A percentile compares a stretch with the other conserved stretches of the same genome.
Evolutionary conservation across 2,797 vertebrate species (phyloP).

Genomic region (Mormyrops attenuatus): DNA sequence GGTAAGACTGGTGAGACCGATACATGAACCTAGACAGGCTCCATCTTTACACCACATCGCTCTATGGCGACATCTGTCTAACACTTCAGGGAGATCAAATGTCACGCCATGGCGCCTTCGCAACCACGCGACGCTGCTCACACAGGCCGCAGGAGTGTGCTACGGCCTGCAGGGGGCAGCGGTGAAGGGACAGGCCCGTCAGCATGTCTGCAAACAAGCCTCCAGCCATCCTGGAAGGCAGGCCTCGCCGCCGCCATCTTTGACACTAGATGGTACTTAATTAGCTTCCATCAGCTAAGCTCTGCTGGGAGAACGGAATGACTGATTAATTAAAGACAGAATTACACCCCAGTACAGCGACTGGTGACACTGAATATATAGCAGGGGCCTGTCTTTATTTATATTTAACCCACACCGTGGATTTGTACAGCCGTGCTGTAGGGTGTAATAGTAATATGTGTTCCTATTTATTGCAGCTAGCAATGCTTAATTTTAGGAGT

Average conservation of each 20-base stretch:
- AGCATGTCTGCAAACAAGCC: conserved; percentile 40
- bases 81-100: neutral
- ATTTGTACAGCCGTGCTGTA: neutral
- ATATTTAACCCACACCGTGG: neutral
- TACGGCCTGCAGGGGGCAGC: neutral
- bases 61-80: neutral
- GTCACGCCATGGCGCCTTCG: neutral
- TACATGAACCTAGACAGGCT: neutral
- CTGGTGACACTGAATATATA: conserved; percentile 56
- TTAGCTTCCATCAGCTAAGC: conserved; percentile 61
- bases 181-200: neutral
- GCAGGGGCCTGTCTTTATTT: conserved; percentile 22
- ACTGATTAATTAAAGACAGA: conserved; percentile 66
- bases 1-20: neutral
- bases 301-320: conserved; percentile 52
- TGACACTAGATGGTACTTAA: conserved; percentile 64
- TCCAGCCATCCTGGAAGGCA: conserved; percentile 36
- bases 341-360: conserved; percentile 44
- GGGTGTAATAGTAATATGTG: neutral
- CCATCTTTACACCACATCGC: neutral
- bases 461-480: neutral
- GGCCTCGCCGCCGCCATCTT: conserved; percentile 46
- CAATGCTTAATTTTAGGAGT: neutral
- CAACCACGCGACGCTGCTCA: neutral
- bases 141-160: neutral